Evolutionary conservation across 2,888 invertebrate species (phyloP), one percentile per base, ranked within the genome.

Genomic region (Synanthedon myopaeformis): DNA sequence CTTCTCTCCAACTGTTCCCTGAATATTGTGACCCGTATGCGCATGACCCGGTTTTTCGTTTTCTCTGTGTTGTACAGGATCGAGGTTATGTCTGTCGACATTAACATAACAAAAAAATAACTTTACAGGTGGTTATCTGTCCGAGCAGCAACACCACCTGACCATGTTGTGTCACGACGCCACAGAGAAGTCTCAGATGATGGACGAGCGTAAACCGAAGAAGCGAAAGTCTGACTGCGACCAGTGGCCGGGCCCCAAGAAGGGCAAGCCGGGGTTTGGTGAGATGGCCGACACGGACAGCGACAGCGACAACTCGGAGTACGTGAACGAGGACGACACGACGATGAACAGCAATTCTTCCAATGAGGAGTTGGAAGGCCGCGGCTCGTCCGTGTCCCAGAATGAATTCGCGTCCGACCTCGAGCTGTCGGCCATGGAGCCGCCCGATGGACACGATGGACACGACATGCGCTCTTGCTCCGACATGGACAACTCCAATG

Each of bases 241-340:
- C 55, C 88, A 90, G 53, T 89, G 90, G 79, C 89, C 90, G 75
- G 88, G 86, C 65, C 84, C 76, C 54, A 91, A 91, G 61, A 92
- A 91, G 70, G 89, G 89, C 13, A 91, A 91, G 61, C 79, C 81
- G 0, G 88, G 82, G 1, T 89, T 91, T 58, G 79, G 81, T 41
- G 92, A 92, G 55, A 84, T 91, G 61, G 74, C 90, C 59, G 92
- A 92, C 61, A 90, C 91, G 0, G 92, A 92, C 11, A 90, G 90
- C 60, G 87, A 87, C 1, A 84, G 79, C 53, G 88, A 88, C 4
- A 79, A 82, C 54, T 86, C 83, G 0, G 88, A 87, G 41, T 87
- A 78, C 55, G 84, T 74, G 0, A 83, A 85, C 55, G 85, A 87
- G 54, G 88, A 88, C 50, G 87, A 87, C 10, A 82, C 79, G 41